A percentile compares a stretch with the other conserved stretches of the same genome.
These are phyloP conservation scores for Melanerpes formicivorus DNA, from an alignment of 2,113 vertebrate genomes.

Conservation along the genomic window DNA sequence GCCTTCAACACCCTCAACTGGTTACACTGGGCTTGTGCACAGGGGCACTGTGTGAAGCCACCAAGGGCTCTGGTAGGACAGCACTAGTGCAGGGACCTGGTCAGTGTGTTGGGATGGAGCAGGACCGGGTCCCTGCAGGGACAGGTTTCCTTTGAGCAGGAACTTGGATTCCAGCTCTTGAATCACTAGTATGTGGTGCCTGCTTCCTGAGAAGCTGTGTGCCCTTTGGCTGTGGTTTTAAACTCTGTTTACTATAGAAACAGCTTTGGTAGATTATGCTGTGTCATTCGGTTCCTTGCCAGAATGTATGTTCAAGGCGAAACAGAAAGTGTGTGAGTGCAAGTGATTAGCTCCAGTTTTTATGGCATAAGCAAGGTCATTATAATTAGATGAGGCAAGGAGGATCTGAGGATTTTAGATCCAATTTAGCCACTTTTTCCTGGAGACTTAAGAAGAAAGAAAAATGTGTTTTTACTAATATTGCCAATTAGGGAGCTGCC, in stretches of 20 bases:
- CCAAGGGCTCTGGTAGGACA: accelerated
- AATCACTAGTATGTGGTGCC: accelerated
- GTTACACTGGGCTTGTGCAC: accelerated
- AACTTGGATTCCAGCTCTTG: accelerated
- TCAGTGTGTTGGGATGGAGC: neutral
- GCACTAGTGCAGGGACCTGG: accelerated
- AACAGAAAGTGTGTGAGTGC: neutral
- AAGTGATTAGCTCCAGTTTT: neutral
- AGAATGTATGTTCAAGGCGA: neutral
- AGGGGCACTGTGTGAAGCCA: accelerated
- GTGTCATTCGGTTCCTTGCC: conserved; percentile 39
- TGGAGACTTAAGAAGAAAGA: neutral
- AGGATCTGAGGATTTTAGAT: conserved; percentile 25
- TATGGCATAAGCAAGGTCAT: neutral
- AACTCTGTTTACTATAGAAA: conserved; percentile 47
- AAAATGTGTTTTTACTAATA: conserved; percentile 25
- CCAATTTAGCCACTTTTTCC: conserved; percentile 14
- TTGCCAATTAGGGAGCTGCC: conserved; percentile 27
- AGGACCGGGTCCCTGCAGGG: accelerated
- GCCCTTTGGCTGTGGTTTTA: conserved; percentile 45
- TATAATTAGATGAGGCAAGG: neutral
- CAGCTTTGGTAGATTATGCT: conserved; percentile 36
- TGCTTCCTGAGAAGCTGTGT: neutral
- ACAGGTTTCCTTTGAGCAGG: neutral
- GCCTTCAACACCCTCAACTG: accelerated